phyloP scores from a whole-genome alignment of 2,113 vertebrate species.

The Vulpes vulpes region DNA sequence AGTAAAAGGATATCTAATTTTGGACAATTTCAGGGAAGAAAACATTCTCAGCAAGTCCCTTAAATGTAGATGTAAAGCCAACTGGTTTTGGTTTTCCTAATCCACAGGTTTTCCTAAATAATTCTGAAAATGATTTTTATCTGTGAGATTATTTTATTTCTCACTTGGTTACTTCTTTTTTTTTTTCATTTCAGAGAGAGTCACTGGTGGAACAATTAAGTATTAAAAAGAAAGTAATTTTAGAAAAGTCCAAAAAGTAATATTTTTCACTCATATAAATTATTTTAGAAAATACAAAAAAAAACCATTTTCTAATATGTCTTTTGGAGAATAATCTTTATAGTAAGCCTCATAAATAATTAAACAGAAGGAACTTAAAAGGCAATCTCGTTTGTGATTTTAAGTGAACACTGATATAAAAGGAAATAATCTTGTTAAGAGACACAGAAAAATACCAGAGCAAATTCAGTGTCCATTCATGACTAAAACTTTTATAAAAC shows the following conservation, averaged over 20 bases:
- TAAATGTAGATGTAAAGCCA: not conserved
- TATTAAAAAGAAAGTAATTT: not conserved
- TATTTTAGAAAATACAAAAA: not conserved
- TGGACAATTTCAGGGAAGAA: not conserved
- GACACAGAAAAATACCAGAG: not conserved
- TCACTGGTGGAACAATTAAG: not conserved
- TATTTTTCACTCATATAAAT: not conserved
- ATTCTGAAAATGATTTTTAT: not conserved
- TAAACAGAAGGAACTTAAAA: not conserved
- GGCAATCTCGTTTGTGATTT: not conserved
- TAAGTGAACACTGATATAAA: not conserved
- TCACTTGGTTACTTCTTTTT: not conserved
- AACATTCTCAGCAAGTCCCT: not conserved
- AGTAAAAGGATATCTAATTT: not conserved
- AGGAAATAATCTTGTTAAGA: not conserved
- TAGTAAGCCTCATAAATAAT: not conserved
- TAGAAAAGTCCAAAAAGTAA: not conserved
- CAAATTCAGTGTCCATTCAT: not conserved
- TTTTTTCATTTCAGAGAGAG: not conserved
- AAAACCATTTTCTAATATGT: not conserved
- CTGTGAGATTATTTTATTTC: not conserved
- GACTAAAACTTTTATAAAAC: not conserved
- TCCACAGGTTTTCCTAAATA: not conserved
- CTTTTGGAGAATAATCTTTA: not conserved
- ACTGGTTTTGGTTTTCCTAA: not conserved